phyloP scores from a whole-genome alignment of 2,797 vertebrate species.

The Steatocranus sp. region DNA sequence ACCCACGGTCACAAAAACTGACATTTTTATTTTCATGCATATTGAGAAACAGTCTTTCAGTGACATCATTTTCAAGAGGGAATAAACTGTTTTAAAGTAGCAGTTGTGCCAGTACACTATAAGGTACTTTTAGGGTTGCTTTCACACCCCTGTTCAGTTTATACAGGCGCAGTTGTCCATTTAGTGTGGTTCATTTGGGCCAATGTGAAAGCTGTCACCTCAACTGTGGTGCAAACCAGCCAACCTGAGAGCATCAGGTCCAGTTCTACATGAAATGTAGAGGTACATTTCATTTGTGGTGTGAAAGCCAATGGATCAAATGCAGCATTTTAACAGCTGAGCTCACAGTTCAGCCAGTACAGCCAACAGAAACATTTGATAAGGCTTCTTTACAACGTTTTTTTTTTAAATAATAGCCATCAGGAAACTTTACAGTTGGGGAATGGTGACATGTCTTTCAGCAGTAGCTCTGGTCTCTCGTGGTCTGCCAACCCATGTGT shows the following conservation, averaged over 20 bases:
- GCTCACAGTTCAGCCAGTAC: not conserved
- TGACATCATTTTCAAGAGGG: not conserved
- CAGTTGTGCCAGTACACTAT: not conserved
- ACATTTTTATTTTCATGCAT: not conserved
- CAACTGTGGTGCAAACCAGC: not conserved
- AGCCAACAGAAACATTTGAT: not conserved
- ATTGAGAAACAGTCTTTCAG: not conserved
- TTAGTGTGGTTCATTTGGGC: not conserved
- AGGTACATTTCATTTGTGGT: fast-evolving
- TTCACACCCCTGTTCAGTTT: not conserved
- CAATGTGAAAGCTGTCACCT: not conserved
- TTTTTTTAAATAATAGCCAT: not conserved
- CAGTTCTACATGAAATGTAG: not conserved
- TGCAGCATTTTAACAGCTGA: not conserved
- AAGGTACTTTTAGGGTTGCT: not conserved
- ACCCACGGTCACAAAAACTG: not conserved
- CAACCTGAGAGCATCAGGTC: not conserved
- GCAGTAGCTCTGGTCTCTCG: not conserved
- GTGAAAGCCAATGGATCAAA: not conserved
- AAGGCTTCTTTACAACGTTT: not conserved
- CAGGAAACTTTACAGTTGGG: not conserved
- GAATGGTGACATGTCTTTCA: not conserved
- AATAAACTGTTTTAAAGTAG: not conserved
- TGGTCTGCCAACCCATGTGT: fast-evolving
- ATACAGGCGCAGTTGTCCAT: not conserved